Conservation (phyloP, 30 jellyfish, hydroid and myxozoan species). For the Chrysaora quinquecirrha region DNA sequence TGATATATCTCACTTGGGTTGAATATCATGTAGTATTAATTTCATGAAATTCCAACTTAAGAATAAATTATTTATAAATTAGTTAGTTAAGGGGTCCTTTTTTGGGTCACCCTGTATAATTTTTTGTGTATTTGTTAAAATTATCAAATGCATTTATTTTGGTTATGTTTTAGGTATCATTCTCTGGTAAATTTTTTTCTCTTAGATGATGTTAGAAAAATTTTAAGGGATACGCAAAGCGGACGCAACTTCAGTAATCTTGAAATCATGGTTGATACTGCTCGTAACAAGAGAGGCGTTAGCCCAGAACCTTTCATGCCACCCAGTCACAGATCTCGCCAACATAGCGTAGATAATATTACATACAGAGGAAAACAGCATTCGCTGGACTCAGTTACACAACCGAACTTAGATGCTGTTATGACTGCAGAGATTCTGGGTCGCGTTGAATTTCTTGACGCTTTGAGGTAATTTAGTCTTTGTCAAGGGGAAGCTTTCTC, state of each 20-base stretch:
- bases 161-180: too few species aligned
- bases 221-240: constrained; percentile 67
- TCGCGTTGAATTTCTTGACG: constrained; percentile 71
- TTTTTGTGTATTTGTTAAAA: too few species aligned
- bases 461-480: constrained; percentile 87
- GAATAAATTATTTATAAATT: too few species aligned
- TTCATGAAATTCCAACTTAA: too few species aligned
- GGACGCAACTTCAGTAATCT: constrained; percentile 42
- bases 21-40: too few species aligned
- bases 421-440: constrained; percentile 62
- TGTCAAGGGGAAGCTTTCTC: too few species aligned
- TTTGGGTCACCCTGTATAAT: too few species aligned
- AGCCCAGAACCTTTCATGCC: constrained; percentile 80
- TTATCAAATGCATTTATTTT: too few species aligned
- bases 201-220: constrained; percentile 79
- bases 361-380: constrained; percentile 29
- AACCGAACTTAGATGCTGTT: constrained; percentile 50
- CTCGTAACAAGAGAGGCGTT: constrained; percentile 67
- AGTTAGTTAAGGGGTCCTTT: too few species aligned
- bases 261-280: constrained; percentile 73
- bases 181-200: too few species aligned
- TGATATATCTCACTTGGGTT: too few species aligned
- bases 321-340: constrained; percentile 54
- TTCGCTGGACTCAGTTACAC: constrained; percentile 42
- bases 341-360: constrained; percentile 29